Evolutionary conservation across 2,888 invertebrate species (phyloP).

Genomic region (Cerceris rybyensis): DNA sequence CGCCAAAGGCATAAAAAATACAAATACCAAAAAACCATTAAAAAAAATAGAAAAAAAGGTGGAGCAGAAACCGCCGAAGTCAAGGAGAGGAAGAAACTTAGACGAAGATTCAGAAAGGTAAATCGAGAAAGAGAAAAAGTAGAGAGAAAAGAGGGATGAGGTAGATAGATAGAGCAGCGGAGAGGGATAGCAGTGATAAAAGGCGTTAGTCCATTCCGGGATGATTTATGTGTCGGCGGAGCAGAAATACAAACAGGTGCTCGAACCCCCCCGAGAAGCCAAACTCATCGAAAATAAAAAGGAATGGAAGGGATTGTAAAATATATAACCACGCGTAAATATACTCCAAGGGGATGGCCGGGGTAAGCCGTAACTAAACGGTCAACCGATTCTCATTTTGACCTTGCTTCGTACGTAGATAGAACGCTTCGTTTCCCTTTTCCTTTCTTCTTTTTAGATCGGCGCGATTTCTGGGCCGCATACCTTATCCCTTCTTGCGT

Average conservation of each 20-base stretch:
- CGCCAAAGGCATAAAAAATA: too few relatives aligned
- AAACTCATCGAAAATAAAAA: slow-evolving; percentile 69
- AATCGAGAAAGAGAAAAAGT: slow-evolving; percentile 29
- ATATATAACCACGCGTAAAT: slow-evolving; percentile 62
- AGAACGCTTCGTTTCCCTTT: not conserved
- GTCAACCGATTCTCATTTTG: slow-evolving; percentile 33
- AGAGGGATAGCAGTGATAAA: slow-evolving; percentile 71
- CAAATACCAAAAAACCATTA: too few relatives aligned
- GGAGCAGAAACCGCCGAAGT: too few relatives aligned
- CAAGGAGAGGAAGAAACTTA: too few relatives aligned
- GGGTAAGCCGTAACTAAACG: slow-evolving; percentile 40
- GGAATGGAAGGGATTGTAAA: slow-evolving; percentile 54
- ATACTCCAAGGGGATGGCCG: slow-evolving; percentile 36
- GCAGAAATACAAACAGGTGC: slow-evolving; percentile 79
- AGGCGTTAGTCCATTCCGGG: slow-evolving; percentile 75
- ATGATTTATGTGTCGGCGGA: slow-evolving; percentile 78
- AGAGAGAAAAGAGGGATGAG: slow-evolving; percentile 3
- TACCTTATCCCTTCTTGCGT: not conserved
- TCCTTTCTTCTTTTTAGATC: not conserved
- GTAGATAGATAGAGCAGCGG: slow-evolving; percentile 12
- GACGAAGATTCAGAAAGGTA: too few relatives aligned
- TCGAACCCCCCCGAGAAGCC: slow-evolving; percentile 68
- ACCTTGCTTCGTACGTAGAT: slow-evolving; percentile 8
- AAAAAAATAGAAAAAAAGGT: too few relatives aligned
- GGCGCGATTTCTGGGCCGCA: not conserved